phyloP scores from a whole-genome alignment of 1,140 invertebrate species.

The Arion vulgaris region DNA sequence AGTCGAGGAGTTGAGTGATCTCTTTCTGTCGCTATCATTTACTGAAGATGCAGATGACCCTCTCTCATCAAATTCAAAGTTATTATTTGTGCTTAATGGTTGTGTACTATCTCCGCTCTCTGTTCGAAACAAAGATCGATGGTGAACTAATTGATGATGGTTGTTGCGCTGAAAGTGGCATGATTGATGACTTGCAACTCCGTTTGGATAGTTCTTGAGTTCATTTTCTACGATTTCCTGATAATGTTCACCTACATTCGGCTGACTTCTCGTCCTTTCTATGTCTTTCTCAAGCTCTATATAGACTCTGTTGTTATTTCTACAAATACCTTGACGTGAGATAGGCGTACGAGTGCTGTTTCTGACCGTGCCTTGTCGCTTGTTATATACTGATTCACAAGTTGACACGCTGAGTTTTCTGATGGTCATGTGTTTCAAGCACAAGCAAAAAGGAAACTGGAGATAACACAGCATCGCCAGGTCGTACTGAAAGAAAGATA shows the following conservation, averaged over 20 bases:
- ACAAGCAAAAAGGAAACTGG: constrained; percentile 46
- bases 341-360: neutral
- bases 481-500: constrained; percentile 38
- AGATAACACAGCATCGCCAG: constrained; percentile 40
- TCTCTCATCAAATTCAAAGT: neutral
- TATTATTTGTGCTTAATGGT: neutral
- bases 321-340: neutral
- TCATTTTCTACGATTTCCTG: neutral
- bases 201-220: neutral
- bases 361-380: neutral
- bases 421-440: constrained; percentile 44
- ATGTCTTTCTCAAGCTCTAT: neutral
- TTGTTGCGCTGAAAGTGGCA: neutral
- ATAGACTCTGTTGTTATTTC: constrained; percentile 5
- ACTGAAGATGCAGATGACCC: neutral
- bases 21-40: too few relatives aligned
- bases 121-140: neutral
- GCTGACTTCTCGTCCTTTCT: neutral
- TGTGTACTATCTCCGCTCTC: neutral
- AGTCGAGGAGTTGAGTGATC: too few relatives aligned
- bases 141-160: neutral
- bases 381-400: neutral
- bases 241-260: neutral
- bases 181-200: neutral
- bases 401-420: constrained; percentile 45